A percentile compares a stretch with the other conserved stretches of the same genome.
Conservation (phyloP, 2,113 vertebrate genomes). For the Austrofundulus limnaeus region DNA sequence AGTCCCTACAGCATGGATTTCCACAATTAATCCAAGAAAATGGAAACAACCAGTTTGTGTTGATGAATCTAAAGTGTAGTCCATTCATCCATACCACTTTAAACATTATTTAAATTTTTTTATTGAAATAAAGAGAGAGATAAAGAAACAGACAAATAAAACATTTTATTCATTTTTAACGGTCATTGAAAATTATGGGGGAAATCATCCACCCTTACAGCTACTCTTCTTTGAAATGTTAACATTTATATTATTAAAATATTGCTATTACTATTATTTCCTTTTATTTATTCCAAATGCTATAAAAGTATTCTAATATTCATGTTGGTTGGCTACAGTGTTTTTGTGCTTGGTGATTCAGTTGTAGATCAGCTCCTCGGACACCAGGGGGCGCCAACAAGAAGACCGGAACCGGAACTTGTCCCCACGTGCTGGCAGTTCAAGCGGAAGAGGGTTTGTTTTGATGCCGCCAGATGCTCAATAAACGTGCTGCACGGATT, state of each 20-base stretch:
- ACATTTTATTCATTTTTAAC: no score
- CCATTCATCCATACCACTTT: neutral
- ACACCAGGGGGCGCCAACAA: slow-evolving; percentile 55
- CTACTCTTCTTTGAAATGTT: no score
- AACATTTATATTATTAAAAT: no score
- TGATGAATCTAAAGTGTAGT: neutral
- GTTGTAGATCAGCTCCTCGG: neutral
- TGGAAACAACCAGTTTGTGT: neutral
- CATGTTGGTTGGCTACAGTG: neutral
- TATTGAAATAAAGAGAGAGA: no score
- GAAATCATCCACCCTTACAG: neutral
- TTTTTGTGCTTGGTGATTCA: no score
- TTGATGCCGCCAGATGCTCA: neutral
- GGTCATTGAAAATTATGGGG: no score
- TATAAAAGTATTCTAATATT: neutral
- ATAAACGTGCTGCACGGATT: neutral
- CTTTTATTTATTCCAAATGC: no score
- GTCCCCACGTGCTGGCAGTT: slow-evolving; percentile 31
- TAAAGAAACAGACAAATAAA: no score
- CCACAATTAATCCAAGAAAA: no score
- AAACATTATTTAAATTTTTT: no score
- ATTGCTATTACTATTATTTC: no score
- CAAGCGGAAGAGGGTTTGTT: slow-evolving; percentile 56
- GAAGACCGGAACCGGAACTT: slow-evolving; percentile 54
- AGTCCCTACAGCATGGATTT: neutral